phyloP scores from a whole-genome alignment of 2,113 vertebrate genomes.

The Dermatemys mawii region DNA sequence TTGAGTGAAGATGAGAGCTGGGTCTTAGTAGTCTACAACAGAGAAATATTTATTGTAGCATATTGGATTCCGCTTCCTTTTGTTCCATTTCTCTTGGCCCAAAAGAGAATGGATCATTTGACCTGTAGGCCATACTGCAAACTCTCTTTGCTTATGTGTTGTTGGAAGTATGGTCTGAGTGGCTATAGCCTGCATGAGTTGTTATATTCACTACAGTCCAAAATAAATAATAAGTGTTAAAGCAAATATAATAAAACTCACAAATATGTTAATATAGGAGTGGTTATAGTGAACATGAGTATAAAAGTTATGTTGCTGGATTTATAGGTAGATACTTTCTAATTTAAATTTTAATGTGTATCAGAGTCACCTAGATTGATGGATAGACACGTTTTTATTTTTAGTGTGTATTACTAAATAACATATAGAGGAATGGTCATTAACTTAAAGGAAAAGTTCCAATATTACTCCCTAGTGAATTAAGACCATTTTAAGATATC shows the following conservation, averaged over 20 bases:
- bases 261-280: not conserved
- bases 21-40: not conserved
- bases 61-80: not conserved
- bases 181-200: too few relatives aligned
- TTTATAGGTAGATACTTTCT: not conserved
- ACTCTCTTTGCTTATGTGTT: not conserved
- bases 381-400: not conserved
- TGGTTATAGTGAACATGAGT: not conserved
- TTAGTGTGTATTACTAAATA: not conserved
- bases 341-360: not conserved
- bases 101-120: not conserved
- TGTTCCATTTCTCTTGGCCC: not conserved
- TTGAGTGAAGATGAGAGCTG: not conserved
- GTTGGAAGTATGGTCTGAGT: not conserved
- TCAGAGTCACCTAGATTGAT: not conserved
- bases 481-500: not conserved
- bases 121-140: not conserved
- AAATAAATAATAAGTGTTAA: too few relatives aligned
- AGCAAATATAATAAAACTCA: too few relatives aligned
- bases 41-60: not conserved
- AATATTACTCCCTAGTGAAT: not conserved
- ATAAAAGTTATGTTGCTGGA: not conserved
- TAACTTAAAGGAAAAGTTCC: not conserved
- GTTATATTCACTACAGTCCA: too few relatives aligned
- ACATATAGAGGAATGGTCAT: not conserved